phyloP scores from a whole-genome alignment of 92 coral and sea anemone species.

The Phenganax marumi region DNA sequence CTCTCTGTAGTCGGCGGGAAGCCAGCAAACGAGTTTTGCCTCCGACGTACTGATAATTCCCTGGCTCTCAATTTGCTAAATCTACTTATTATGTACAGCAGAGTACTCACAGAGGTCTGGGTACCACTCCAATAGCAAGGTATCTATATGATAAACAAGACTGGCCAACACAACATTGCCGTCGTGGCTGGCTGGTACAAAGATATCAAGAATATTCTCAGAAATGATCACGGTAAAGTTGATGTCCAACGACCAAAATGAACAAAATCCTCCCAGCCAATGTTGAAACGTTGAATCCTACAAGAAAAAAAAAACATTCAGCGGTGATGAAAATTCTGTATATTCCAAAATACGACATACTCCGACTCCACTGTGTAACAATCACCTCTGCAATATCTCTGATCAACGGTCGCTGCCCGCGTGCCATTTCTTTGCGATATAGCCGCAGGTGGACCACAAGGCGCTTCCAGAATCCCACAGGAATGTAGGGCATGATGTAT shows the following conservation, averaged over 20 bases:
- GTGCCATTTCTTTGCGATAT: conserved; percentile 29
- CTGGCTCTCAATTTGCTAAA: background rate
- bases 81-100: background rate
- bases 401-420: conserved; percentile 7
- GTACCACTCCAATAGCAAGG: conserved; percentile 87
- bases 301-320: background rate
- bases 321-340: background rate
- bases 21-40: background rate
- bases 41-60: no score
- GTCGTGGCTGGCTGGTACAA: conserved; percentile 64
- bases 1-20: background rate
- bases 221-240: conserved; percentile 65
- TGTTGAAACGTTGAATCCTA: conserved; percentile 62
- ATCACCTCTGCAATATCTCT: conserved; percentile 23
- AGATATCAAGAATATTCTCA: conserved; percentile 62
- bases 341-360: no score
- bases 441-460: conserved; percentile 67
- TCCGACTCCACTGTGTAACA: no score
- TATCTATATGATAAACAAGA: conserved; percentile 89
- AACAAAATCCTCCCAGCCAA: conserved; percentile 77
- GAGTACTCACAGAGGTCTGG: conserved; percentile 80
- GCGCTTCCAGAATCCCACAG: conserved; percentile 83
- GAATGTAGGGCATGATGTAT: conserved; percentile 77
- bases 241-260: conserved; percentile 64
- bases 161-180: conserved; percentile 73